Base-by-base conservation (phyloP, 2,888 invertebrate genomes). In the Nemapogon koenigi region DNA sequence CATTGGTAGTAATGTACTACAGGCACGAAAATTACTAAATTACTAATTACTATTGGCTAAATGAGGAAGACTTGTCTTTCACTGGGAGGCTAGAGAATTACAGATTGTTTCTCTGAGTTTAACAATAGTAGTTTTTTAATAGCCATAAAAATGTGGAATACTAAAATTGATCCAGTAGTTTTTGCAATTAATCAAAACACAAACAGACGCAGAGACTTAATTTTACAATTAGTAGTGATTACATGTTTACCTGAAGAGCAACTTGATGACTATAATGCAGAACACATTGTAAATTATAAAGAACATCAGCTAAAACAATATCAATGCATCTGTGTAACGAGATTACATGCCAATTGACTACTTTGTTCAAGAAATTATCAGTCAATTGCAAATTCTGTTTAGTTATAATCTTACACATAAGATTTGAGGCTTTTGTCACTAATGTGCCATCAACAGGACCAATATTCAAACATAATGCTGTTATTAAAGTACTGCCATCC, bases 371-470 rank as follows among this genome's bases (percentile, higher is more conserved):
- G 26, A 57, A 58, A 27, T 63, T 61, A 22, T 47, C 39, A 10
- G 56, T 54, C 45, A 80, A 59, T 42, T 62, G 58, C 15, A 84
- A 53, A 49, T 78, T 81, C 53, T 85, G 84, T 52, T 75, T 76
- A 8, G 68, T 76, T 26, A 84, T 44, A 13, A 86, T 59, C 46
- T 75, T 81, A 40, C 69, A 72, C 17, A 86, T 62, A 39, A 86
- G 59, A 50, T 81, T 79, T 46, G 84, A 83, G 42, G 81, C 71
- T 65, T 85, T 85, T 16, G 81, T 72, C 4, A 81, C 73, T 35
- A 85, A 54, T 39, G 72, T 66, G 36, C 75, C 72, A 53, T 86
- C 84, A 18, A 59, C 62, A 3, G 82, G 70, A 40, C 57, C 59
- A 16, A 76, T 58, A 45, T 65, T 67, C 16, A 59, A 45, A 45